Evolutionary conservation across 2,888 invertebrate genomes (phyloP), one percentile per base, ranked within the genome.

Genomic region (Leptinotarsa peninsularis): DNA sequence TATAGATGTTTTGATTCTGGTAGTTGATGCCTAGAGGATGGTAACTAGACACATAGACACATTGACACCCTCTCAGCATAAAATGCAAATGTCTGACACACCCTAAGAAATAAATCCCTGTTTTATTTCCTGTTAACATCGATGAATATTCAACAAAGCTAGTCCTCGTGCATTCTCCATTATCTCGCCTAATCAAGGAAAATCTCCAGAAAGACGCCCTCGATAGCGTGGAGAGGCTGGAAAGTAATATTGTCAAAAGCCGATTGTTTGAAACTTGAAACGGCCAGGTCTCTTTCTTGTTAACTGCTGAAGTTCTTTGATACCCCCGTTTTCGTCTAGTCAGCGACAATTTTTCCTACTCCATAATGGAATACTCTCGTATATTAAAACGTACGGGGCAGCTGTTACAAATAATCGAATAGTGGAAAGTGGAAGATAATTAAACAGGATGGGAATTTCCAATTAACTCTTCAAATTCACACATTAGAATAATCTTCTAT

Each of bases 201-300:
- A 58, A 58, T 58, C 58, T 58, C 58, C 23, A 23, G 58, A 58
- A 58, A 58, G 58, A 23, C 27, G 13, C 58, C 14, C 58, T 58
- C 58, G 58, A 58, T 58, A 58, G 15, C 23, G 2, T 69, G 54
- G 43, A 69, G 69, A 27, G 69, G 69, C 56, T 52, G 56, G 56
- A 56, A 69, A 69, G 56, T 49, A 43, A 69, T 33, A 69, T 56
- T 43, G 56, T 56, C 67, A 69, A 69, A 69, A 54, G 69, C 33
- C 56, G 43, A 69, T 56, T 21, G 69, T 58, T 23, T 10, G 58
- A 58, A 58, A 58, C 58, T 58, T 58, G 18, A 58, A 58, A 58
- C 15, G 58, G 58, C 23, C 27, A 23, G 58, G 58, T 23, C 15
- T 58, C 69, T 43, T 43, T 69, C 69, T 69, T 56, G 21, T 49